phyloP scores from a whole-genome alignment of 2,113 vertebrate genomes.

The Harpagus bidentatus region DNA sequence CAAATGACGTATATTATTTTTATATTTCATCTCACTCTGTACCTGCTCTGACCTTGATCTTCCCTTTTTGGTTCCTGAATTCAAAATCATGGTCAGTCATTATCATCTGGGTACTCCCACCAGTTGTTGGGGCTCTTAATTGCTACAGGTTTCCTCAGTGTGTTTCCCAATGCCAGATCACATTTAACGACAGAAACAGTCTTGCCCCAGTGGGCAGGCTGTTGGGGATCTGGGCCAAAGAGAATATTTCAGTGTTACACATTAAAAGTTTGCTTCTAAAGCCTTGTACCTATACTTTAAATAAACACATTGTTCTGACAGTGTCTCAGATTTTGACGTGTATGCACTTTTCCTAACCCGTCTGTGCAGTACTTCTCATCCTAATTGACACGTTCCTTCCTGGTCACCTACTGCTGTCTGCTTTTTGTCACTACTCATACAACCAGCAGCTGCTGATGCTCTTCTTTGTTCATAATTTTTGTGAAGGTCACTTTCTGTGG shows the following conservation, averaged over 20 bases:
- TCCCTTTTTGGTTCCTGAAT: neutral
- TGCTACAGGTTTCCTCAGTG: neutral
- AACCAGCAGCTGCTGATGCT: neutral
- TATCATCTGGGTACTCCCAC: neutral
- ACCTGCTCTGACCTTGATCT: neutral
- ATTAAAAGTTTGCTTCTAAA: neutral
- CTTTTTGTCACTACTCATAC: neutral
- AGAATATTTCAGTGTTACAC: neutral
- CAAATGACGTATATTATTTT: neutral
- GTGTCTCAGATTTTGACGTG: neutral
- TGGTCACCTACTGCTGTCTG: neutral
- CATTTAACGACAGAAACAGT: neutral
- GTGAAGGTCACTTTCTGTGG: neutral
- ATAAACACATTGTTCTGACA: neutral
- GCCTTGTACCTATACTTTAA: neutral
- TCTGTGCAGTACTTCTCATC: neutral
- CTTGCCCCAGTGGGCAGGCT: neutral
- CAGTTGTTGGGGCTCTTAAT: neutral
- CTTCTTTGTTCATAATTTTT: neutral
- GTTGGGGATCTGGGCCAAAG: neutral
- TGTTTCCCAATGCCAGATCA: neutral
- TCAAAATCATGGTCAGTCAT: accelerated
- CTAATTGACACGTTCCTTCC: neutral
- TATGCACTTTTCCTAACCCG: neutral
- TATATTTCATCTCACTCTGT: neutral